Base-by-base conservation (phyloP, 2,888 invertebrate genomes). In the Therioaphis trifolii region DNA sequence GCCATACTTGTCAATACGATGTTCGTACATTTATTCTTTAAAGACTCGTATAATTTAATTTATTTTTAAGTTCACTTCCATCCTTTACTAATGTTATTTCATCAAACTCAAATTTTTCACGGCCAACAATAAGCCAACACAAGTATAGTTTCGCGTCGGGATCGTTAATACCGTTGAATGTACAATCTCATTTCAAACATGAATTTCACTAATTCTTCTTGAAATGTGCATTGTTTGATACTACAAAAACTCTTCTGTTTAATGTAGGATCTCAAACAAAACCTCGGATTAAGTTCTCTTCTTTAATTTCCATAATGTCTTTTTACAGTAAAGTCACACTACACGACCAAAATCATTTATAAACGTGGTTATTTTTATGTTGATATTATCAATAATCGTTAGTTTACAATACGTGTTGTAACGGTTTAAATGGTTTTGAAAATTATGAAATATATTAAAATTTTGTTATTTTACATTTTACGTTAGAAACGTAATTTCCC, bases 121-220 rank as follows among this genome's bases (percentile, higher is more conserved):
- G 43, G 43, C 24, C 4, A 69, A 46, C 24, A 43, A 15, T 24
- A 46, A 43, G 43, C 40, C 43, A 69, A 69, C 68, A 24, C 55
- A 69, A 43, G 24, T 69, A 12, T 69, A 14, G 21, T 43, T 69
- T 46, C 29, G 43, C 24, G 55, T 18, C 24, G 9, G n/a, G 43
- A 43, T 40, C 24, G 43, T 69, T 69, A 69, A 69, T 69, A 43
- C 68, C 40, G 15, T 69, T 14, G 14, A 43, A 21, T 14, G 40
- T 68, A 68, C 21, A 40, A 21, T 43, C 24, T 43, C 24, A 15
- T 69, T 43, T 7, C 24, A 69, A 69, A 69, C 43, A 69, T 24
- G 69, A 43, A 46, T 69, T 69, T 18, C 24, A 24, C 69, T 69
- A 69, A 69, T 69, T 69, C 21, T 43, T 69, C 43, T 68, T 68